Percentiles rank a stretch among this genome's conserved stretches.
Evolutionary conservation across 2,888 invertebrate species (phyloP).

Genomic region (Onthophagus sagittarius): DNA sequence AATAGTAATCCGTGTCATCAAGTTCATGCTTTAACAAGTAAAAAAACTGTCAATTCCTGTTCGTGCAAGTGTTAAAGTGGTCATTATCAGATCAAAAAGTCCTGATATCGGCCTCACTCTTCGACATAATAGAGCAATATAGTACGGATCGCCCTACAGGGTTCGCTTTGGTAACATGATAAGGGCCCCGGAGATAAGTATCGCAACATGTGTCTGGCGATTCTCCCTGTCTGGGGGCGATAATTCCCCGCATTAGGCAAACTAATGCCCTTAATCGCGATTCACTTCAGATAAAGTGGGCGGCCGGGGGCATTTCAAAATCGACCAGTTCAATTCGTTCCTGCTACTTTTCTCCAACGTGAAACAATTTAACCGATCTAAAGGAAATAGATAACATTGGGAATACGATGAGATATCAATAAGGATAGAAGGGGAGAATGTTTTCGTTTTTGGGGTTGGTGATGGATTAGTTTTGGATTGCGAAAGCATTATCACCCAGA

Average conservation of each 20-base stretch:
- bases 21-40: background rate
- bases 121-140: conserved; percentile 1
- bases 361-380: background rate
- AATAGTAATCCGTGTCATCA: background rate
- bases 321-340: conserved; percentile 13
- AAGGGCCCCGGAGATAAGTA: conserved; percentile 40
- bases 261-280: conserved; percentile 27
- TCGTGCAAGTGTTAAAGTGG: conserved; percentile 11
- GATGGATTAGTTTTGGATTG: no score
- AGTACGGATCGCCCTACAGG: background rate
- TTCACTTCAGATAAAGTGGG: conserved; percentile 30
- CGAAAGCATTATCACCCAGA: no score
- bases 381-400: background rate
- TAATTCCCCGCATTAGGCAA: conserved; percentile 35
- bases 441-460: background rate
- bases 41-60: background rate
- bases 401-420: no score
- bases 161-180: conserved; percentile 18
- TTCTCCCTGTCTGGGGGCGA: conserved; percentile 27
- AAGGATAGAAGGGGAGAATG: background rate
- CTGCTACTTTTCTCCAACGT: background rate
- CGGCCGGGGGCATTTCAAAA: conserved; percentile 28
- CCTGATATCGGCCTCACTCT: background rate
- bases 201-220: conserved; percentile 44
- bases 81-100: conserved; percentile 3